A percentile compares a stretch with the other conserved stretches of the same genome.
Conservation (phyloP, 2,888 invertebrate species). For the Pristionchus mayeri region DNA sequence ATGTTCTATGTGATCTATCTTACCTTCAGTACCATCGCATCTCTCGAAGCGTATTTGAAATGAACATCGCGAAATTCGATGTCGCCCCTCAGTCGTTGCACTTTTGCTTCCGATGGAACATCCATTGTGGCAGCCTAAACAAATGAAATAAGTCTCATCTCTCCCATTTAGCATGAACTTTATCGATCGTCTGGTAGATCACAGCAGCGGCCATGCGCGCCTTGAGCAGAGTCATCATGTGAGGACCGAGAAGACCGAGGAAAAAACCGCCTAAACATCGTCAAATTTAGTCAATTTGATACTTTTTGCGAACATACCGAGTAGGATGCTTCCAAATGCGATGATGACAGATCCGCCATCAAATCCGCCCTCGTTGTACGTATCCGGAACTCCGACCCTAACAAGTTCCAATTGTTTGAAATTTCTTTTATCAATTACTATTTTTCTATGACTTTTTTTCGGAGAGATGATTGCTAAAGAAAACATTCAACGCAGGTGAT, state of each 20-base stretch:
- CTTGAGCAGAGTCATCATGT: no score
- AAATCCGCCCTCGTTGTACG: not conserved
- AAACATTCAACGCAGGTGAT: no score
- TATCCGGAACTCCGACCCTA: not conserved
- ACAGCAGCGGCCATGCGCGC: no score
- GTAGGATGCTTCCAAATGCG: not conserved
- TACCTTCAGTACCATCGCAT: not conserved
- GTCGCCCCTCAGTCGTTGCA: not conserved
- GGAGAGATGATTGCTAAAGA: not conserved
- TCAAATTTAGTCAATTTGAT: not conserved
- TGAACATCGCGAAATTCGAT: no score
- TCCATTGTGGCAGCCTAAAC: not conserved
- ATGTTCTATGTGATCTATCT: no score
- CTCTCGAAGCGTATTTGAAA: conserved; percentile 33
- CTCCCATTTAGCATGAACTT: conserved; percentile 7
- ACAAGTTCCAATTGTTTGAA: no score
- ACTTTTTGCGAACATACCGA: not conserved
- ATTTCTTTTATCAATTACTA: no score
- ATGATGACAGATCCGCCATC: not conserved
- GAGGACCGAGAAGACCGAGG: conserved; percentile 13
- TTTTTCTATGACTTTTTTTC: no score
- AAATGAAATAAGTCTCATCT: no score
- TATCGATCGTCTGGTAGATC: no score
- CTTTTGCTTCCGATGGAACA: not conserved
- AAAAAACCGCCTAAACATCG: not conserved